Evolutionary conservation across 2,888 invertebrate genomes (phyloP).

Genomic region (Drosophila ustulata): DNA sequence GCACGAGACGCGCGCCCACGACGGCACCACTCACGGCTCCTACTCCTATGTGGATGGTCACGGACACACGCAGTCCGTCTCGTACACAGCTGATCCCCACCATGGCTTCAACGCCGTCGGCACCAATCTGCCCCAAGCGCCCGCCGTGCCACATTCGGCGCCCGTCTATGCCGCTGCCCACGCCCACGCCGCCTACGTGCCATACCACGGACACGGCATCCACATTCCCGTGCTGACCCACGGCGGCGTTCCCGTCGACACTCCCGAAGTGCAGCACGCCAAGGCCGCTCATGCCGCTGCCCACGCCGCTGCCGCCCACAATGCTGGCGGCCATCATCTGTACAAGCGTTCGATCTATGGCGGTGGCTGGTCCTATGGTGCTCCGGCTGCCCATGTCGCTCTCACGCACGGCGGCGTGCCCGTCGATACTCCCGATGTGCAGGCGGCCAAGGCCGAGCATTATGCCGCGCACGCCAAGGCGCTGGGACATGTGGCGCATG

Average conservation of each 20-base stretch:
- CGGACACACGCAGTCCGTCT: slow-evolving; percentile 88
- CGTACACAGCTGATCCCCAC: slow-evolving; percentile 88
- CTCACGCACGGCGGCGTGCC: slow-evolving; percentile 85
- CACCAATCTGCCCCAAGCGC: slow-evolving; percentile 88
- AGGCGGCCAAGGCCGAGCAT: slow-evolving; percentile 85
- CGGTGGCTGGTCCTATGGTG: slow-evolving; percentile 80
- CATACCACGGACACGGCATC: slow-evolving; percentile 70
- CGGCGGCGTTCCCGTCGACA: slow-evolving; percentile 84
- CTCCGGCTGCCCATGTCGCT: slow-evolving; percentile 79
- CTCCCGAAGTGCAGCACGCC: slow-evolving; percentile 86
- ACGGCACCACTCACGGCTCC: slow-evolving; percentile 88
- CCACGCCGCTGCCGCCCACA: slow-evolving; percentile 85
- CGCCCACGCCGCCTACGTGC: slow-evolving; percentile 80
- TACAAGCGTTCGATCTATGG: slow-evolving; percentile 85
- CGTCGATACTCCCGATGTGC: slow-evolving; percentile 86
- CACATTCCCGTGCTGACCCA: slow-evolving; percentile 81
- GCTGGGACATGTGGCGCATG: slow-evolving; percentile 77
- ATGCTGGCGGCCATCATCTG: slow-evolving; percentile 83
- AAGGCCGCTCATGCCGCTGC: slow-evolving; percentile 86
- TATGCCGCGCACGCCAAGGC: slow-evolving; percentile 85
- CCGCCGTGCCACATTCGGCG: slow-evolving; percentile 80
- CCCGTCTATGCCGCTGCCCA: slow-evolving; percentile 82
- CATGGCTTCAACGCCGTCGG: slow-evolving; percentile 89
- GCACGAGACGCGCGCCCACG: slow-evolving; percentile 87
- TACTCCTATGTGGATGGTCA: slow-evolving; percentile 90